Evolutionary conservation across 2,888 invertebrate genomes (phyloP).

Genomic region (Operophtera brumata): DNA sequence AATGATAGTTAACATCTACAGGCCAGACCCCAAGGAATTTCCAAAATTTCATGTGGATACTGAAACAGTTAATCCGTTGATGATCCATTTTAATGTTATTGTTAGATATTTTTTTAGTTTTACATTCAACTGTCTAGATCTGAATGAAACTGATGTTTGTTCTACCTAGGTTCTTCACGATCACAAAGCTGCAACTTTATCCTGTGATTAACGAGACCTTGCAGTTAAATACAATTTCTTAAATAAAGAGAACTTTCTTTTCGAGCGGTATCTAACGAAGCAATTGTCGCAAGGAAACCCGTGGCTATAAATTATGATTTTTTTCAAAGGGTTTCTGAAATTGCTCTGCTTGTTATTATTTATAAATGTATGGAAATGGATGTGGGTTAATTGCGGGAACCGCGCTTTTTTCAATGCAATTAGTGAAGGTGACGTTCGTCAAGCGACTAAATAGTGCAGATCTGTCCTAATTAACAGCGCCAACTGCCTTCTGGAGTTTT

Average conservation of each 20-base stretch:
- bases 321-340: constrained; percentile 21
- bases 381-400: constrained; percentile 62
- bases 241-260: constrained; percentile 30
- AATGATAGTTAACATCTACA: background rate
- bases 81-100: constrained; percentile 25
- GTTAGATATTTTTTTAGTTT: background rate
- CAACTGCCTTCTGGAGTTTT: constrained; percentile 24
- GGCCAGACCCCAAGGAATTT: constrained; percentile 52
- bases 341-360: constrained; percentile 6
- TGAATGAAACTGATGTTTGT: background rate
- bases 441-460: constrained; percentile 48
- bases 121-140: background rate
- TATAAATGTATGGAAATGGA: constrained; percentile 38
- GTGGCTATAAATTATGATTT: constrained; percentile 16
- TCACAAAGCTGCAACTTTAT: constrained; percentile 5
- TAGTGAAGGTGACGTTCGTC: constrained; percentile 52
- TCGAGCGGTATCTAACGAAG: constrained; percentile 15
- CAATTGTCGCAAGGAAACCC: constrained; percentile 18
- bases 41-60: constrained; percentile 49
- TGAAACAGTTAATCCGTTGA: constrained; percentile 55
- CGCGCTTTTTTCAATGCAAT: constrained; percentile 63
- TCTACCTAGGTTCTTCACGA: background rate
- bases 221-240: constrained; percentile 29
- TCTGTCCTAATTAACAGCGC: constrained; percentile 55
- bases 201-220: constrained; percentile 21